Base-by-base conservation (phyloP, 2,113 vertebrate genomes). In the Corydoras sp. region DNA sequence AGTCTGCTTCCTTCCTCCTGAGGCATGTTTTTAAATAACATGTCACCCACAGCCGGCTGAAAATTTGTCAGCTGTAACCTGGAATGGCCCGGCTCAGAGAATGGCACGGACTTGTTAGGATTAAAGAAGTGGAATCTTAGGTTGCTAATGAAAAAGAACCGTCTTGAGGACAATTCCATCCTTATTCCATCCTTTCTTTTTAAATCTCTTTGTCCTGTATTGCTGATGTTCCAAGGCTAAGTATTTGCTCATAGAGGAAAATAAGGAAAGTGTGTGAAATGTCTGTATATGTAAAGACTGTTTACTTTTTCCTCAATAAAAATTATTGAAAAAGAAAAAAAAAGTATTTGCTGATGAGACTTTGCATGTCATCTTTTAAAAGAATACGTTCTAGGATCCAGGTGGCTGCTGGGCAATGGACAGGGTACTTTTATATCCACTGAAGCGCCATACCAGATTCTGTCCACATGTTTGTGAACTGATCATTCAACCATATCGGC, bases 11-110 rank as follows among this genome's bases (percentile, higher is more conserved):
- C 72, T 74, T 74, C 72, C 72, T 74, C 58, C 32, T 18, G 12
- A 74, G 64, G 65, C 58, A 49, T 74, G 72, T 74, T 68, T 74
- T 74, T 61, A 29, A 74, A 68, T 62, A 74, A 62, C 32, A 30
- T 71, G 63, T 65, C 61, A 43, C 51, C 64, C 51, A 10, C 51
- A 56, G 63, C 29, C 30, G 18, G 14, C 5, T 14, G 62, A 73
- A 49, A 67, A 29, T 43, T 43, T 58, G 53, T 51, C 63, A 60
- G 63, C 71, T 14, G 29, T 15, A 60, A 66, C 63, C 55, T 73
- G 71, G 29, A 73, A 60, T 32, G 55, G 12, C 63, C 43, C 15
- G 7, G 15, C 13, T 10, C 18, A 7, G 29, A 65, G 3, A 58
- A 14, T 13, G 30, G 62, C 3, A 12, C 56, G 65, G 65, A 66